A percentile compares a stretch with the other conserved stretches of the same genome.
These are phyloP conservation scores for Sigmodon hispidus DNA, from an alignment of 2,113 vertebrate genomes.

Conservation along the genomic window DNA sequence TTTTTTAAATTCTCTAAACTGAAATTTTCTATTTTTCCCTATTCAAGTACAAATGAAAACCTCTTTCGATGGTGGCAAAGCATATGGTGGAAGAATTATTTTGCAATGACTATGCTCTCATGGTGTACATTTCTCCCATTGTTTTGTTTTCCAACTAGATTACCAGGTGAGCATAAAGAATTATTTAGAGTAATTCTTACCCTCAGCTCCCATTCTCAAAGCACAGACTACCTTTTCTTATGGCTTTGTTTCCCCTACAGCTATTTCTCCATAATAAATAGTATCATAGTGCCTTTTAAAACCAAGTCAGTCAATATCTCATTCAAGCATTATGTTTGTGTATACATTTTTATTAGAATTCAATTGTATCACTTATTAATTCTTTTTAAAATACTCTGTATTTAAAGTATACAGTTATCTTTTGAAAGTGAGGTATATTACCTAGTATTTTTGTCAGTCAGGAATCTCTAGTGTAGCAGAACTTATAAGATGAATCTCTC, in stretches of 20 bases:
- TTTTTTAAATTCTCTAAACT: not conserved
- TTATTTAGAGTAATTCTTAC: not conserved
- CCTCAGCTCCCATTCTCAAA: not conserved
- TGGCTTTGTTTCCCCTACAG: not conserved
- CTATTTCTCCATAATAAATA: not conserved
- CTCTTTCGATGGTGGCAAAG: conserved; percentile 72
- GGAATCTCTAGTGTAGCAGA: not conserved
- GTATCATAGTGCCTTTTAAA: not conserved
- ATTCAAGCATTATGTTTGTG: not conserved
- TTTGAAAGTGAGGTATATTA: not conserved
- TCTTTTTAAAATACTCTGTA: not conserved
- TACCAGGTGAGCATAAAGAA: conserved; percentile 84
- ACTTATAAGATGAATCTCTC: not conserved
- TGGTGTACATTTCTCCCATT: conserved; percentile 85
- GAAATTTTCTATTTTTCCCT: conserved; percentile 53
- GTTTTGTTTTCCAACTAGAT: conserved; percentile 83
- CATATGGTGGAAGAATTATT: conserved; percentile 86
- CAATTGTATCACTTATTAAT: not conserved
- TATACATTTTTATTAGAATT: not conserved
- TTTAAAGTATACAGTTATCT: not conserved
- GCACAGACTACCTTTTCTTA: not conserved
- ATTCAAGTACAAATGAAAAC: conserved; percentile 63
- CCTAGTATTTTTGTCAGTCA: too few relatives aligned
- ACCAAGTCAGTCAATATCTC: not conserved
- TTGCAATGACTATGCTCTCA: conserved; percentile 72